Evolutionary conservation across 2,888 invertebrate species (phyloP).

Genomic region (Drosophila vallismaia): DNA sequence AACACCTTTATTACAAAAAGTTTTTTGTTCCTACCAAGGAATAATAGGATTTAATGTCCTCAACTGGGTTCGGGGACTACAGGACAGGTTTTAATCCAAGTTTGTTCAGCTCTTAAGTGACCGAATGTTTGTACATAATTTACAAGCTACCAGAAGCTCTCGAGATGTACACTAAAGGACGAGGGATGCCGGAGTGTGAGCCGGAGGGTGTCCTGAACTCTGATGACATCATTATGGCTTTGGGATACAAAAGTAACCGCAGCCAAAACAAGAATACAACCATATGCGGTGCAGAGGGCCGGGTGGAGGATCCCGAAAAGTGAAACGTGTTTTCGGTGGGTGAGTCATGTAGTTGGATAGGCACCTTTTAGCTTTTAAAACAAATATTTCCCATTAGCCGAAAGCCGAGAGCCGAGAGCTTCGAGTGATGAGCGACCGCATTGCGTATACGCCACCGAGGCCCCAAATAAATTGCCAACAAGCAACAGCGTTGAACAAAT

Average conservation of each 20-base stretch:
- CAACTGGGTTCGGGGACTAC: slow-evolving; percentile 13
- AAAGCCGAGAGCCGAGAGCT: slow-evolving; percentile 31
- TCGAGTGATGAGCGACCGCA: slow-evolving; percentile 59
- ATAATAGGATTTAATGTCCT: slow-evolving; percentile 71
- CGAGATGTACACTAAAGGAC: slow-evolving; percentile 23
- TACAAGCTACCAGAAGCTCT: slow-evolving; percentile 63
- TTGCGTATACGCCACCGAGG: slow-evolving; percentile 74
- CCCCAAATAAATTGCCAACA: slow-evolving; percentile 78
- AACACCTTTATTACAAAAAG: slow-evolving; percentile 54
- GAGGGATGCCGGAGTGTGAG: background rate
- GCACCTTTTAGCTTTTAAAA: slow-evolving; percentile 73
- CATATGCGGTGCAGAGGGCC: slow-evolving; percentile 3
- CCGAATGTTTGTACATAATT: slow-evolving; percentile 67
- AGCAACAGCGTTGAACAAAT: slow-evolving; percentile 62
- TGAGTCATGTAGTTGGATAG: slow-evolving; percentile 61
- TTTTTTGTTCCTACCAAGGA: slow-evolving; percentile 35
- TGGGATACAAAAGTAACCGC: slow-evolving; percentile 76
- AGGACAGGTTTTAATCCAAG: slow-evolving; percentile 62
- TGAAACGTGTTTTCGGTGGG: slow-evolving; percentile 28
- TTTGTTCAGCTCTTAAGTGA: slow-evolving; percentile 41
- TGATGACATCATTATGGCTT: slow-evolving; percentile 78
- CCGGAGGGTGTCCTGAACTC: slow-evolving; percentile 36
- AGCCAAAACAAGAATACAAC: slow-evolving; percentile 17
- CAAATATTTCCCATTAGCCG: slow-evolving; percentile 79
- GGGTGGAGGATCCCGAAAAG: background rate